Evolutionary conservation across 1,140 invertebrate genomes (phyloP), one percentile per base, ranked within the genome.

Genomic region (Saxidomus purpurata): DNA sequence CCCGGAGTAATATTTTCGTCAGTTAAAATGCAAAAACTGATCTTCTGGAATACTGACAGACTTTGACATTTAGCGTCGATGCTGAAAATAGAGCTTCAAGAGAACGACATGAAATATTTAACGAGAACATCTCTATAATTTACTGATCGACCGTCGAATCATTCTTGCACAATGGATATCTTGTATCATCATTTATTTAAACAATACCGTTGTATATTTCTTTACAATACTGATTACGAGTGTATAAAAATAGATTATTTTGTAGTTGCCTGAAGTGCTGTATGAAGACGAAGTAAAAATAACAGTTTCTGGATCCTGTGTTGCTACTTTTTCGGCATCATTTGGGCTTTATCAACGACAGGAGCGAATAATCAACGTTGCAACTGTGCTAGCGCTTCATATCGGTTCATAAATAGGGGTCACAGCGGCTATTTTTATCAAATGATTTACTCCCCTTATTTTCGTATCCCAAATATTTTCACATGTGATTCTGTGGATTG

Each of bases 181-280:
- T 38, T 38, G 67, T 40, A 71, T 71, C 67, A 71, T 71, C 38
- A 71, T 71, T 71, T 71, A 71, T 71, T 71, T 15, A 71, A 71
- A 71, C 67, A 71, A 71, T 31, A 71, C 9, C 34, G 25, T 9
- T 38, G 34, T 36, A 71, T 71, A 71, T 71, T 43, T 38, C 2
- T 67, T 28, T 67, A 36, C 34, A 19, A 67, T 67, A 36, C 61
- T 31, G 61, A 34, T 11, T 19, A 34, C 8, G 6, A 19, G 61
- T 9, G 34, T 67, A 67, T 67, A 36, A 36, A 67, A 67, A 67
- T 31, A 67, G 61, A 67, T 67, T 67, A 67, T 67, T 36, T 34
- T 34, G 31, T 22, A n/a, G n/a, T n/a, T n/a, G n/a, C n/a, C n/a
- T n/a, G n/a, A n/a, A n/a, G n/a, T n/a, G n/a, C n/a, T n/a, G n/a